A percentile compares a stretch with the other conserved stretches of the same genome.
Evolutionary conservation across 2,113 vertebrate species (phyloP).

Genomic region (Pteruthius melanotis): DNA sequence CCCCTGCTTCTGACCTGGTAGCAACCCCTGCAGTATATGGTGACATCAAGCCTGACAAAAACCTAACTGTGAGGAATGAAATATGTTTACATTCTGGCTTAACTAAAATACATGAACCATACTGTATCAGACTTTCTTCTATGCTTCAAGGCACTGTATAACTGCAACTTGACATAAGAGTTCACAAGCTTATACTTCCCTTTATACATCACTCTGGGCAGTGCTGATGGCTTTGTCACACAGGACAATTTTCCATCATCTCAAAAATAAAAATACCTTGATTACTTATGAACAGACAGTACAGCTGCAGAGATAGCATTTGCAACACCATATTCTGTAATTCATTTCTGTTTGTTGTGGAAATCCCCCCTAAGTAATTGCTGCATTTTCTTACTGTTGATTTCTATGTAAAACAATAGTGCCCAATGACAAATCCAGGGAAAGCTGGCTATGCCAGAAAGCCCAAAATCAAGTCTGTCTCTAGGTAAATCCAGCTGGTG

Average conservation of each 20-base stretch:
- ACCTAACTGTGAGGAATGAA: not conserved
- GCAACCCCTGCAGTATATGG: fast-evolving
- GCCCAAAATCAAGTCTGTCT: not conserved
- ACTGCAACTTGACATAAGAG: not conserved
- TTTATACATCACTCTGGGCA: not conserved
- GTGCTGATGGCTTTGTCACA: not conserved
- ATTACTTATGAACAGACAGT: not conserved
- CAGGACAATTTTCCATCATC: not conserved
- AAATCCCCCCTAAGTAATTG: not conserved
- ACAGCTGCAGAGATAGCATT: not conserved
- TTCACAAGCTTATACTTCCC: not conserved
- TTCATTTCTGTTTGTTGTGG: not conserved
- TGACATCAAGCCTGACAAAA: not conserved
- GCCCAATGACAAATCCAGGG: not conserved
- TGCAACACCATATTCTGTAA: not conserved
- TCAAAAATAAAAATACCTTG: not conserved
- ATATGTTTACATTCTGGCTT: not conserved
- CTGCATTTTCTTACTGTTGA: not conserved
- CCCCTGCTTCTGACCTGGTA: not conserved
- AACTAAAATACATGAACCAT: not conserved
- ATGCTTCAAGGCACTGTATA: not conserved
- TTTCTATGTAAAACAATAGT: not conserved
- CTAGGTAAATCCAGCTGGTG: not conserved
- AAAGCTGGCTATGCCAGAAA: not conserved
- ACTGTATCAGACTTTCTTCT: not conserved